Evolutionary conservation across 2,888 invertebrate genomes (phyloP).

Genomic region (Catocala nupta): DNA sequence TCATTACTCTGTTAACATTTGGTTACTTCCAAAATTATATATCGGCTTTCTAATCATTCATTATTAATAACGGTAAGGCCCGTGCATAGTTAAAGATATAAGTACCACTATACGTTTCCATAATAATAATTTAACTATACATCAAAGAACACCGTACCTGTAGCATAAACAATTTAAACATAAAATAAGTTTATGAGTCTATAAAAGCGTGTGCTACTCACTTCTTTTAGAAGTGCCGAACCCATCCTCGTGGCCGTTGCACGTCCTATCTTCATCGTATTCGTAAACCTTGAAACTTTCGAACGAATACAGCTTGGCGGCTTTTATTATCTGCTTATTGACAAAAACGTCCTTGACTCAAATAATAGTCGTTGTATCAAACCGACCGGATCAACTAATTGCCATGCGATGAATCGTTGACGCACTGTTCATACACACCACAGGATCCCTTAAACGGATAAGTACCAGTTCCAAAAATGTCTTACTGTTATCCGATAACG

Average conservation of each 20-base stretch:
- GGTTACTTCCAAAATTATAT: not conserved
- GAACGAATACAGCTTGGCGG: constrained; percentile 86
- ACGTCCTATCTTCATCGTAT: constrained; percentile 81
- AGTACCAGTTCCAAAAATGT: constrained; percentile 42
- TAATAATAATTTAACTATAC: constrained; percentile 31
- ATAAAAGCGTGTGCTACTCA: constrained; percentile 66
- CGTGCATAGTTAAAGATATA: not conserved
- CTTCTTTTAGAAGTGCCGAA: constrained; percentile 80
- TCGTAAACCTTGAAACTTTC: constrained; percentile 85
- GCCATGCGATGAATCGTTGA: constrained; percentile 35
- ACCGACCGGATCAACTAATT: constrained; percentile 34
- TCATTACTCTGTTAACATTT: too few species aligned
- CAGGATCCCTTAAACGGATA: constrained; percentile 26
- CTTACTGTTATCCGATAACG: constrained; percentile 37
- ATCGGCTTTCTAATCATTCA: constrained; percentile 14
- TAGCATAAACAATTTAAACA: constrained; percentile 53
- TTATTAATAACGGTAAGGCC: constrained; percentile 2
- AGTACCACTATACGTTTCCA: constrained; percentile 16
- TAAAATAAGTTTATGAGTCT: constrained; percentile 54
- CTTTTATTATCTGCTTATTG: constrained; percentile 60
- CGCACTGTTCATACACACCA: constrained; percentile 44
- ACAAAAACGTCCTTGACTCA: constrained; percentile 41
- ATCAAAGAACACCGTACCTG: constrained; percentile 43
- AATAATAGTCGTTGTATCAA: constrained; percentile 17
- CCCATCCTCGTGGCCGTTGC: constrained; percentile 78